Evolutionary conservation across 2,113 vertebrate species (phyloP), one percentile per base, ranked within the genome.

Genomic region (Silurus meridionalis): DNA sequence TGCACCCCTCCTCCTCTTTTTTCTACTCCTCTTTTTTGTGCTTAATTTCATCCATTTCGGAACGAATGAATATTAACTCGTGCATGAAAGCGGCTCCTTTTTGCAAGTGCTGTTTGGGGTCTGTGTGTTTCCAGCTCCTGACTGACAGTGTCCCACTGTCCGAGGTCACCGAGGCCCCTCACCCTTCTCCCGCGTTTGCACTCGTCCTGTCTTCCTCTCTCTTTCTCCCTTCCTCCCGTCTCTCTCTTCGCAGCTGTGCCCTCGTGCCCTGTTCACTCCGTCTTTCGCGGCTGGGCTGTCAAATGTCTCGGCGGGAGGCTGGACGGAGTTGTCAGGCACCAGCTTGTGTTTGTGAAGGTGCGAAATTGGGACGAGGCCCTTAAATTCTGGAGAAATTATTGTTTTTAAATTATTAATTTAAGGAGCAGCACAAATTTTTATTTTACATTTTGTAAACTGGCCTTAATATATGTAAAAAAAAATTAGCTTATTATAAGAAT

Each of bases 141-240:
- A 93, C 87, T 91, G 91, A 92, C 91, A 92, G 88, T 87, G 85
- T 89, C 90, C 89, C 83, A 8, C 89, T n/a, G 79, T 88, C 88
- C 69, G 55, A 87, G 88, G 87, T 90, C 83, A 89, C 77, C 64
- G 87, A 87, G 86, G 83, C 75, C 89, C 85, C 87, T 64, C 17
- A 48, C 50, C 83, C 66, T 61, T 17, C 67, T 37, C 66, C 72
- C 28, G 82, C 48, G 61, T 74, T 84, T 52, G 58, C 60, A 67
- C 84, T 88, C 63, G 50, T 81, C 23, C 78, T 69, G 53, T 89
- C 88, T 84, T 80, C 83, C 85, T 86, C 81, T 80, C 85, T 78
- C 53, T 64, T 85, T 48, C 85, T 87, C 91, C 82, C 85, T 37
- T 37, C 37, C 63, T 84, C 75, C 66, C 60, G 57, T 77, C 74